phyloP scores from a whole-genome alignment of 30 jellyfish, hydroid and myxozoan genomes.

The Cassiopea andromeda region DNA sequence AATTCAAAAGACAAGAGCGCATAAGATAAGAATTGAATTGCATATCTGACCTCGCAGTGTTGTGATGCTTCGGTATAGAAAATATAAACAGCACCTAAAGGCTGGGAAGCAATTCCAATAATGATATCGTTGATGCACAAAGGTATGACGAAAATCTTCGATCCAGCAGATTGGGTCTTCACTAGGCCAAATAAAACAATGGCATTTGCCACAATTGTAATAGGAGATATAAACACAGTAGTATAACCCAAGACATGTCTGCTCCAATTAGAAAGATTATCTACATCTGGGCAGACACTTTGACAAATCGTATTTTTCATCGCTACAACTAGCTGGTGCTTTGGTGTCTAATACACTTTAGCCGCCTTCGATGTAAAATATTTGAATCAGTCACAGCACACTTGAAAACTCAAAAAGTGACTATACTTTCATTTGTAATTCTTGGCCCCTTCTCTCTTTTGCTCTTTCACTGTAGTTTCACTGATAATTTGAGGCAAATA shows the following conservation, averaged over 20 bases:
- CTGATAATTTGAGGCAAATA: too few relatives aligned
- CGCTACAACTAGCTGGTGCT: not conserved
- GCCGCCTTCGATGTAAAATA: too few relatives aligned
- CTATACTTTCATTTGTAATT: too few relatives aligned
- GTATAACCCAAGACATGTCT: not conserved
- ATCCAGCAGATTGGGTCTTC: conserved; percentile 38
- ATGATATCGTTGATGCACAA: conserved; percentile 50
- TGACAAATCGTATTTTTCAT: conserved; percentile 15
- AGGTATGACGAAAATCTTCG: conserved; percentile 21
- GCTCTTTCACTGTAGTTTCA: too few relatives aligned
- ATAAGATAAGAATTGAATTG: conserved; percentile 31
- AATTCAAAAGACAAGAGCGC: conserved; percentile 18
- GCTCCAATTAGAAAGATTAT: not conserved
- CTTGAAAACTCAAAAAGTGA: too few relatives aligned
- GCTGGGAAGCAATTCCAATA: conserved; percentile 27
- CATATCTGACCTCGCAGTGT: not conserved
- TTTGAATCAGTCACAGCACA: too few relatives aligned
- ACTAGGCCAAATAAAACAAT: conserved; percentile 36
- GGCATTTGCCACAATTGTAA: conserved; percentile 18
- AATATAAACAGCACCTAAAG: not conserved
- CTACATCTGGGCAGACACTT: conserved; percentile 41
- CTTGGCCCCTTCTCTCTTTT: too few relatives aligned
- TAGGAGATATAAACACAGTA: conserved; percentile 1
- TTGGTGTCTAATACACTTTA: not conserved
- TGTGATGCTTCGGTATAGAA: not conserved